Conservation (phyloP, 2,113 vertebrate species). For the Semnornis frantzii region DNA sequence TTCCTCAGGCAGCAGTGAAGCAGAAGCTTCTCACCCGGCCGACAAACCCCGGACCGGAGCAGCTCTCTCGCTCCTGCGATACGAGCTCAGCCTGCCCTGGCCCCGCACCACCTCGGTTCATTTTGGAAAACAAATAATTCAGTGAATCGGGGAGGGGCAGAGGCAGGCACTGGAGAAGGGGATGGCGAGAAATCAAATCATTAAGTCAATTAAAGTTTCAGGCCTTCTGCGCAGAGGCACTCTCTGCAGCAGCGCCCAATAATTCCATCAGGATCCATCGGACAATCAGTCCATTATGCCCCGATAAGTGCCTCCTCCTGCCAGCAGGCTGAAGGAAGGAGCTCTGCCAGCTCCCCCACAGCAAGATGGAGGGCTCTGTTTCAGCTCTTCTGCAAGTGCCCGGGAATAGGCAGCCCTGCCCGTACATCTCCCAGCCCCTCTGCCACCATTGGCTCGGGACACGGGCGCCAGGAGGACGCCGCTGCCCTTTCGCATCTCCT, state of each 20-base stretch:
- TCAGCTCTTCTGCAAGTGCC: constrained; percentile 13
- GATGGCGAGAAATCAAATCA: constrained; percentile 33
- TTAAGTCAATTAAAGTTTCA: constrained; percentile 60
- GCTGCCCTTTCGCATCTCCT: background rate
- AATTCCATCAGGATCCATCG: constrained; percentile 49
- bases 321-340: constrained; percentile 22
- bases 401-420: background rate
- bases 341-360: constrained; percentile 23
- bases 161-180: background rate
- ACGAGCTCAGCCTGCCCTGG: constrained; percentile 8
- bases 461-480: background rate
- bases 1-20: background rate
- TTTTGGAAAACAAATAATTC: constrained; percentile 44
- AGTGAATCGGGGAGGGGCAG: background rate
- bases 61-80: background rate
- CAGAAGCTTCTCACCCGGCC: background rate
- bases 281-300: constrained; percentile 62
- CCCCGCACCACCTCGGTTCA: background rate
- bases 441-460: background rate
- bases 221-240: background rate
- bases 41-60: background rate
- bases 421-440: background rate
- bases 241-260: constrained; percentile 30
- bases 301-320: constrained; percentile 16
- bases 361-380: constrained; percentile 48